phyloP scores from a whole-genome alignment of 2,113 vertebrate species.

The Fulmarus glacialis region DNA sequence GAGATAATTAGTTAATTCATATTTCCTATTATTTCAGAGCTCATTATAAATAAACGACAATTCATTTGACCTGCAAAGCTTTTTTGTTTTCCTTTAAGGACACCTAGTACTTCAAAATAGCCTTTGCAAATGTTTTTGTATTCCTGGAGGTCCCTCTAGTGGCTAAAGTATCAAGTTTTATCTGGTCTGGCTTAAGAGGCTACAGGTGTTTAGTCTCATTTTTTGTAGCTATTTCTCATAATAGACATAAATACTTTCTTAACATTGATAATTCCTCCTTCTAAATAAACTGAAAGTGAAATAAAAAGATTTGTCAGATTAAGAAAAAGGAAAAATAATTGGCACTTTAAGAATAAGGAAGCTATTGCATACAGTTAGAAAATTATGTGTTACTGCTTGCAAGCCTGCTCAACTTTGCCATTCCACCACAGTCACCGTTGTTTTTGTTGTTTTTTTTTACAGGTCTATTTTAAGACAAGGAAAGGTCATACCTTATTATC shows the following conservation, averaged over 20 bases:
- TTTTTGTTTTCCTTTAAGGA: neutral
- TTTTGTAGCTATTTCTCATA: neutral
- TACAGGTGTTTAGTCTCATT: neutral
- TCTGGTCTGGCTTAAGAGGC: neutral
- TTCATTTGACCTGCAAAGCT: neutral
- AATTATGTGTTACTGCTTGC: neutral
- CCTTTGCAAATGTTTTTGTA: neutral
- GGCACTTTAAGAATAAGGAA: neutral
- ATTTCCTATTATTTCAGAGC: neutral
- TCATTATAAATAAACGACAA: neutral
- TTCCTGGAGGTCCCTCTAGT: slow-evolving; percentile 69
- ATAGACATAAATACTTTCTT: neutral
- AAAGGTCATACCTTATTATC: neutral
- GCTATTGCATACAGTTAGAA: neutral
- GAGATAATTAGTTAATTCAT: neutral
- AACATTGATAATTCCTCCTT: neutral
- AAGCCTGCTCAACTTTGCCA: neutral
- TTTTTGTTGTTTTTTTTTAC: neutral
- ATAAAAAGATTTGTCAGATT: neutral
- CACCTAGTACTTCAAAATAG: neutral
- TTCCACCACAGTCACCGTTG: neutral
- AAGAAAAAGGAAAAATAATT: neutral
- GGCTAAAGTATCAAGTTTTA: neutral
- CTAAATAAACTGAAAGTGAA: neutral
- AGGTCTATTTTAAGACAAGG: neutral